Percentiles rank a stretch among this genome's conserved stretches.
phyloP scores from a whole-genome alignment of 2,113 vertebrate species.

The Ptyas mucosa region DNA sequence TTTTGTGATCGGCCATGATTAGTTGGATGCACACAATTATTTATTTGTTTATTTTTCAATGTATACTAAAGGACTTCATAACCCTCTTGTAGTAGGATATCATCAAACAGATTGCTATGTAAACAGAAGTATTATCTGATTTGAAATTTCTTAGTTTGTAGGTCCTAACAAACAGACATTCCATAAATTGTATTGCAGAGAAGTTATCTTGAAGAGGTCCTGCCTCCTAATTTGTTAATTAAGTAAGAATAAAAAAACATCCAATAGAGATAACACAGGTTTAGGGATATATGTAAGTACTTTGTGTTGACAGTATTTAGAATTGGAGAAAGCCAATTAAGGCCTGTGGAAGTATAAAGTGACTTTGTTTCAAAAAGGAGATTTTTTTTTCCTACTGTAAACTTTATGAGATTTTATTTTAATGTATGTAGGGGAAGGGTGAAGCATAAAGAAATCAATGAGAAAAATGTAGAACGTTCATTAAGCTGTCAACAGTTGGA shows the following conservation, averaged over 20 bases:
- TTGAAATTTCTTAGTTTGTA: not conserved
- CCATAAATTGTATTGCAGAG: not conserved
- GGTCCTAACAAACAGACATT: not conserved
- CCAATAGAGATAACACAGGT: not conserved
- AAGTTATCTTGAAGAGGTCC: not conserved
- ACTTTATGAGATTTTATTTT: slow-evolving; percentile 53
- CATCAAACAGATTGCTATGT: not conserved
- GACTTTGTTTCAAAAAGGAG: slow-evolving; percentile 2
- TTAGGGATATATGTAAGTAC: not conserved
- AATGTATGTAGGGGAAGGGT: not conserved
- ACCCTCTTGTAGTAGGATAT: not conserved
- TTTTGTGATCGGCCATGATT: not conserved
- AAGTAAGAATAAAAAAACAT: not conserved
- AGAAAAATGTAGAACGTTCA: slow-evolving; percentile 48
- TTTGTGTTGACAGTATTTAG: not conserved
- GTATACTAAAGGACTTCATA: not conserved
- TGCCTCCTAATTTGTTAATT: not conserved
- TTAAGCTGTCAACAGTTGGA: slow-evolving; percentile 66
- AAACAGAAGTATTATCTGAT: not conserved
- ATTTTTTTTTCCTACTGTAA: slow-evolving; percentile 45
- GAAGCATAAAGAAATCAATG: slow-evolving; percentile 58
- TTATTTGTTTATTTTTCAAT: not conserved
- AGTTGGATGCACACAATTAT: not conserved
- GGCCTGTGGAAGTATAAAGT: not conserved
- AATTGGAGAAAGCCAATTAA: slow-evolving; percentile 7